phyloP scores from a whole-genome alignment of 2,888 invertebrate species.

The Eilema griseolum region DNA sequence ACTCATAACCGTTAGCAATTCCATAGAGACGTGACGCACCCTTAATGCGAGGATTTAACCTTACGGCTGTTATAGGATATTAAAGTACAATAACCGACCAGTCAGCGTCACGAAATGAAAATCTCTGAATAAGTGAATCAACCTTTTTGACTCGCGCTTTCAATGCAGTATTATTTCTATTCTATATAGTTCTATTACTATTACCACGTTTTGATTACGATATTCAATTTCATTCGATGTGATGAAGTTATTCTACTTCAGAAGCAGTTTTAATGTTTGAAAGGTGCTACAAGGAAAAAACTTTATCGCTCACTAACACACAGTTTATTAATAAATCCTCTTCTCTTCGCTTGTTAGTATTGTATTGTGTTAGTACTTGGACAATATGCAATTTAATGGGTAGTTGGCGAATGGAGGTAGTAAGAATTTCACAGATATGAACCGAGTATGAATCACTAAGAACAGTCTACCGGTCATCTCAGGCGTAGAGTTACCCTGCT shows the following conservation, averaged over 20 bases:
- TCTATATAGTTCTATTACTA: not conserved
- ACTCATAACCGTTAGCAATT: conserved; percentile 13
- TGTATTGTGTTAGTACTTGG: no score
- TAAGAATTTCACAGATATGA: no score
- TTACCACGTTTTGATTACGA: no score
- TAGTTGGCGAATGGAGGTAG: no score
- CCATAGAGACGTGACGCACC: conserved; percentile 23
- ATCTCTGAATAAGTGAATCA: conserved; percentile 4
- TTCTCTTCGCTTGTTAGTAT: not conserved
- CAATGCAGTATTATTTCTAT: not conserved
- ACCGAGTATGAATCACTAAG: no score
- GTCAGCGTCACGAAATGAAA: conserved; percentile 15
- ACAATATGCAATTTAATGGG: no score
- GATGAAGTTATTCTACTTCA: not conserved
- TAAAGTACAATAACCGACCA: conserved; percentile 17
- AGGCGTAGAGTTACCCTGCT: no score
- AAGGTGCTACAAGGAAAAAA: no score
- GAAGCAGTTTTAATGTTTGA: not conserved
- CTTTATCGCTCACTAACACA: no score
- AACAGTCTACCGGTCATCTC: no score
- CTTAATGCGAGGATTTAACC: conserved; percentile 23
- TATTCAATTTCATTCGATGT: not conserved
- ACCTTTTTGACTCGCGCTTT: not conserved
- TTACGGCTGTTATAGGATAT: not conserved
- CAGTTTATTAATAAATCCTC: not conserved